phyloP scores from a whole-genome alignment of 2,888 invertebrate genomes.

The Didymodactylos carnosus region DNA sequence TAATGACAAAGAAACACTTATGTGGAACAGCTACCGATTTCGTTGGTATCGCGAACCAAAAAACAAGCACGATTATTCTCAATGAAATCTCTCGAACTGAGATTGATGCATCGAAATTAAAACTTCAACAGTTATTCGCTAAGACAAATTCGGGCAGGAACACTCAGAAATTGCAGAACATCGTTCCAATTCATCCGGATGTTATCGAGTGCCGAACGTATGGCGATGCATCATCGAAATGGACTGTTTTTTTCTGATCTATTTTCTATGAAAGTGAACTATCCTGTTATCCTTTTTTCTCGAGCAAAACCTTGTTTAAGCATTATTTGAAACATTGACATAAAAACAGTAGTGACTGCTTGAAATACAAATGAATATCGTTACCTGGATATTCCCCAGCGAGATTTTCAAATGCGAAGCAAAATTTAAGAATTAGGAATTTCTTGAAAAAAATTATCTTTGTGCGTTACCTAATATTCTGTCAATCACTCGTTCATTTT shows the following conservation, averaged over 20 bases:
- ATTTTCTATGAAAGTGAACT: neutral
- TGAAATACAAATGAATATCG: too few species aligned
- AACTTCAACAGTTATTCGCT: neutral
- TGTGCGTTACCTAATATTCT: too few species aligned
- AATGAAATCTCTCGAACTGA: neutral
- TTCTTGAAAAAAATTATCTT: too few species aligned
- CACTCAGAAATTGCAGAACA: neutral
- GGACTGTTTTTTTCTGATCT: neutral
- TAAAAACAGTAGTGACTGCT: too few species aligned
- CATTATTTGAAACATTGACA: neutral
- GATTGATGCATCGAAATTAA: neutral
- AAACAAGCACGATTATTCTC: neutral
- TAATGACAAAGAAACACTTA: constrained; percentile 2
- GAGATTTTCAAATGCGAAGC: too few species aligned
- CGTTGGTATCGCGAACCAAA: neutral
- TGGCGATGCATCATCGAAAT: neutral
- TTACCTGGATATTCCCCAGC: too few species aligned
- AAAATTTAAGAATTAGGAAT: too few species aligned
- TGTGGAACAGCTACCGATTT: neutral
- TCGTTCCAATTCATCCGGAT: neutral
- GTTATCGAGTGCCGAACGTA: neutral
- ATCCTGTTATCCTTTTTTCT: neutral
- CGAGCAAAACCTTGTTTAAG: neutral
- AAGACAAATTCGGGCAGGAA: neutral
- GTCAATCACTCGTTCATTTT: too few species aligned